Evolutionary conservation across 2,113 vertebrate genomes (phyloP).

Genomic region (Tupaia tana): DNA sequence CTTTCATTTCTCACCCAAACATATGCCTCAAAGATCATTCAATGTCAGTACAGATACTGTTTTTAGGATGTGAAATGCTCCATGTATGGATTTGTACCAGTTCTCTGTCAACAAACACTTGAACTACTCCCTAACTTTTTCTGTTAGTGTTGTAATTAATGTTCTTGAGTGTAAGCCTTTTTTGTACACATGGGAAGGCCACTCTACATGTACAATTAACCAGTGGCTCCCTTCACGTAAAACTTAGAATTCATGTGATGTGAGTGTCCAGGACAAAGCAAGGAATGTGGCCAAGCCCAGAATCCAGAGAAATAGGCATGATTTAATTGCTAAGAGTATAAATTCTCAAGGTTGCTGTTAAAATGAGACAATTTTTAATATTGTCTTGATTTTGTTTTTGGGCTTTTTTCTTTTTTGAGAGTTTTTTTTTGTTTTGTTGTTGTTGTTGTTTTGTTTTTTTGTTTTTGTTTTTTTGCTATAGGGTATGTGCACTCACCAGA

Average conservation of each 20-base stretch:
- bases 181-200: background rate
- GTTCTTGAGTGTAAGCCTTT: background rate
- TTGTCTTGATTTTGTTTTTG: background rate
- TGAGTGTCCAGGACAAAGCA: background rate
- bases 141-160: background rate
- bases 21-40: background rate
- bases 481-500: too few species aligned
- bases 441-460: too few species aligned
- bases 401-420: too few species aligned
- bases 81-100: background rate
- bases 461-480: too few species aligned
- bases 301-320: background rate
- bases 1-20: background rate
- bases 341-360: background rate
- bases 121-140: background rate
- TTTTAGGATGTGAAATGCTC: background rate
- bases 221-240: background rate
- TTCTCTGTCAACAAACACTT: background rate
- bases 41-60: background rate
- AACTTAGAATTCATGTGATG: background rate
- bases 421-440: too few species aligned
- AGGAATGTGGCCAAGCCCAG: background rate
- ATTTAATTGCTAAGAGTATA: background rate
- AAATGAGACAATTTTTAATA: constrained; percentile 31
- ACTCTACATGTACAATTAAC: background rate